These are phyloP conservation scores for Brienomyrus brachyistius DNA, from an alignment of 2,113 vertebrate species.

Conservation along the genomic window DNA sequence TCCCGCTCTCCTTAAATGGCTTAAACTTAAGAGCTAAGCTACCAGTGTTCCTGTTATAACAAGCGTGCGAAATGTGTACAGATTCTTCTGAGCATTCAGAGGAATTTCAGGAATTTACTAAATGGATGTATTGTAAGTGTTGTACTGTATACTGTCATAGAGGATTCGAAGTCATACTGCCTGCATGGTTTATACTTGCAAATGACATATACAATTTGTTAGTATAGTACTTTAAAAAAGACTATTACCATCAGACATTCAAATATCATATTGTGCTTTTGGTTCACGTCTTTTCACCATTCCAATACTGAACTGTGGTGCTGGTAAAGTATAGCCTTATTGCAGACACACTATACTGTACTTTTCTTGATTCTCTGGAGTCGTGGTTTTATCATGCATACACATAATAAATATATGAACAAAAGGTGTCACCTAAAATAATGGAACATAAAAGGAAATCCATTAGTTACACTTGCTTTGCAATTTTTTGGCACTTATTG, in stretches of 20 bases:
- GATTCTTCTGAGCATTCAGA: neutral
- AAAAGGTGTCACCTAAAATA: constrained; percentile 2
- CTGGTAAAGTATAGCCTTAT: neutral
- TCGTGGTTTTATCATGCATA: neutral
- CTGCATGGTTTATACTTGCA: neutral
- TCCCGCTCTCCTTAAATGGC: neutral
- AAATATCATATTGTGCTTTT: neutral
- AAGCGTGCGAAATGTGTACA: neutral
- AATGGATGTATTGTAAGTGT: constrained; percentile 1
- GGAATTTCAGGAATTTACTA: neutral
- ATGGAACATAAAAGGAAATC: constrained; percentile 7
- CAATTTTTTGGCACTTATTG: constrained; percentile 4
- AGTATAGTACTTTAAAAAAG: neutral
- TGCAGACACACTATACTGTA: neutral
- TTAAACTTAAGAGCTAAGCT: constrained; percentile 9
- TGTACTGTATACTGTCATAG: neutral
- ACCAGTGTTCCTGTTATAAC: neutral
- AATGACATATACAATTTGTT: neutral
- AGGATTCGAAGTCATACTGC: neutral
- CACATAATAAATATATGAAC: neutral
- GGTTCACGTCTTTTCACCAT: neutral
- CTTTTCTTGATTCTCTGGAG: neutral
- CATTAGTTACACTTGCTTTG: constrained; percentile 14
- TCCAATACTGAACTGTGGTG: neutral
- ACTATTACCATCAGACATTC: neutral